Base-by-base conservation (phyloP, 2,113 vertebrate genomes). In the Choloepus hoffmanni region DNA sequence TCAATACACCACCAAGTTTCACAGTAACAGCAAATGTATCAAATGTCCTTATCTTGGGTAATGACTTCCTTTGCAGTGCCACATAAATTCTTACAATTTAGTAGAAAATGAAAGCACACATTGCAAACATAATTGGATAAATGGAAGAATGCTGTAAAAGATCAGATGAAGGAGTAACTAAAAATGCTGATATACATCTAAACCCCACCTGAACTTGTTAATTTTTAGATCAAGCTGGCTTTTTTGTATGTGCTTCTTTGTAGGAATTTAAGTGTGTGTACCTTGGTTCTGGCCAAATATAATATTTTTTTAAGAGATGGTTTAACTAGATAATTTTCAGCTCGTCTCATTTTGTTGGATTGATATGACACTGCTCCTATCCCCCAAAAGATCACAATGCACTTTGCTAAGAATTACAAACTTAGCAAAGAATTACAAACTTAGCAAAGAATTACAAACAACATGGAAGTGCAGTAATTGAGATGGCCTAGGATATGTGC, bases 201-300 rank as follows among this genome's bases (percentile, higher is more conserved):
- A 95, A 70, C 30, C 82, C 48, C 48, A 86, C 65, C 50, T 76
- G 43, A 95, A 53, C 30, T 63, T 92, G 67, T 23, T 72, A 62
- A 58, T 94, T 92, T 94, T 48, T 84, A n/a, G 78, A 86, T 36
- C 63, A 67, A 74, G 30, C 65, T 91, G 50, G 74, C 43, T 70
- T 94, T 62, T 86, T n/a, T 19, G 68, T 40, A 86, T 89, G 86
- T 76, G 36, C 33, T 94, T 86, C 79, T 76, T 65, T 76, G 53
- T 4, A 93, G 72, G 33, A 88, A 92, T 58, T 92, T 74, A 89
- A 74, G 40, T 76, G 79, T 96, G 40, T 85, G 78, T 78, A 79
- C 6, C 40, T 77, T 90, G 76, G 63, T 87, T 95, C 94, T 86
- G 40, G 88, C 85, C 95, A 97, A 97, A 95, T 88, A 74, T 93